Evolutionary conservation across 2,888 invertebrate genomes (phyloP).

Genomic region (Sarcophaga subvicina): DNA sequence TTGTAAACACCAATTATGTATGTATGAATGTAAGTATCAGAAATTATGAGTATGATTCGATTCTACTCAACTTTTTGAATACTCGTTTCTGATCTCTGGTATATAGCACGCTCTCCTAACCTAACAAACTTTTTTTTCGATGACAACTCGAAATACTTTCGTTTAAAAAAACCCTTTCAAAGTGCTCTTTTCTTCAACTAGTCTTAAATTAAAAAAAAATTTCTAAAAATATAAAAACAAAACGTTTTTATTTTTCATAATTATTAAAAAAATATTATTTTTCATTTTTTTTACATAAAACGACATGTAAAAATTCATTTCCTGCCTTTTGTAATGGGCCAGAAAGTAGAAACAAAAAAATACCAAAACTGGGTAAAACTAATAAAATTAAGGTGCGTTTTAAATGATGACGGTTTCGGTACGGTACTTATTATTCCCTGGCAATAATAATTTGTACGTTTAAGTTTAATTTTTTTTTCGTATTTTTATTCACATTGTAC

Average conservation of each 20-base stretch:
- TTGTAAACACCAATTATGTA: too few relatives aligned
- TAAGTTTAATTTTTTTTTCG: not conserved
- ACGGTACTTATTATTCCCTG: not conserved
- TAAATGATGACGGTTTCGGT: not conserved
- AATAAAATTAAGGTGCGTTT: slow-evolving; percentile 21
- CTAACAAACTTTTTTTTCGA: too few relatives aligned
- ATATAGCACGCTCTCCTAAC: too few relatives aligned
- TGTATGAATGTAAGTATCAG: too few relatives aligned
- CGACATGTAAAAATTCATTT: slow-evolving; percentile 53
- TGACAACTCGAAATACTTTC: too few relatives aligned
- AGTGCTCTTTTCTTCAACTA: too few relatives aligned
- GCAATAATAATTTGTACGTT: not conserved
- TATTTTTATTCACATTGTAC: not conserved
- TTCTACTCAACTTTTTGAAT: too few relatives aligned
- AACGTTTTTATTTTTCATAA: not conserved
- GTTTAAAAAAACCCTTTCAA: too few relatives aligned
- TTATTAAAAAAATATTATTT: not conserved
- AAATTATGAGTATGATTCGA: too few relatives aligned
- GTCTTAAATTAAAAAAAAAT: not conserved
- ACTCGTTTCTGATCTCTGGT: too few relatives aligned
- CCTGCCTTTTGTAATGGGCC: slow-evolving; percentile 31
- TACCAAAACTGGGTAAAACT: not conserved
- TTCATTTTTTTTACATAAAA: not conserved
- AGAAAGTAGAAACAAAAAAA: not conserved
- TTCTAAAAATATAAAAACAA: not conserved